phyloP scores from a whole-genome alignment of 2,113 vertebrate genomes.

The Oryzias melastigma region DNA sequence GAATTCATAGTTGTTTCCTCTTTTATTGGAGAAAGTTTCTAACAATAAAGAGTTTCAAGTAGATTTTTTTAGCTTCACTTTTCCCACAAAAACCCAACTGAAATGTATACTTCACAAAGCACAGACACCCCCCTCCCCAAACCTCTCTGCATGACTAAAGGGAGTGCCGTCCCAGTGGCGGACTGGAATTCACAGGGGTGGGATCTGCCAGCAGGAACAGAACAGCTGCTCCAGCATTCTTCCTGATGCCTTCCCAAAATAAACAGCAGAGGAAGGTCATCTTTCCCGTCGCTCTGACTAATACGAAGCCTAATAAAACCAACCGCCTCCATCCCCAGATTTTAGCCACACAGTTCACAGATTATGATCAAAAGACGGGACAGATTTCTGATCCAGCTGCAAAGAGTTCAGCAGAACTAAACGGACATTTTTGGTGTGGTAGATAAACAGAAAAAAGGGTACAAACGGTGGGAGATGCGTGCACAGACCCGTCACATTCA shows the following conservation, averaged over 20 bases:
- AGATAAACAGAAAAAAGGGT: conserved; percentile 3
- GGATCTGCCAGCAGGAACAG: conserved; percentile 76
- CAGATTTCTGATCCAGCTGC: conserved; percentile 8
- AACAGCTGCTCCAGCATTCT: conserved; percentile 79
- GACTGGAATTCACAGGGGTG: conserved; percentile 70
- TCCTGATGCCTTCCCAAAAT: conserved; percentile 78
- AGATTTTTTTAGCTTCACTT: neutral
- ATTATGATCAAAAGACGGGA: conserved; percentile 11
- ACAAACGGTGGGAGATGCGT: conserved; percentile 21
- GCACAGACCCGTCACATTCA: conserved; percentile 19
- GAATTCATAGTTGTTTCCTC: neutral
- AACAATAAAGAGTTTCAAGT: too few species aligned
- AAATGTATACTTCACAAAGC: conserved; percentile 49
- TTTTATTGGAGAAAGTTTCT: neutral
- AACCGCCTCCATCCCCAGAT: conserved; percentile 24
- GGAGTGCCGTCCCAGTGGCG: conserved; percentile 56
- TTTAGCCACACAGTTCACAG: conserved; percentile 13
- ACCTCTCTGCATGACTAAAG: conserved; percentile 36
- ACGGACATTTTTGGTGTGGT: neutral
- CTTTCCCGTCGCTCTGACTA: conserved; percentile 63
- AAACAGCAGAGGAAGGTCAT: conserved; percentile 78
- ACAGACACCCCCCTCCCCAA: conserved; percentile 13
- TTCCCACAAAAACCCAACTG: conserved; percentile 34
- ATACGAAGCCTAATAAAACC: conserved; percentile 40
- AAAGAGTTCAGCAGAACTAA: conserved; percentile 10